Evolutionary conservation across 2,113 vertebrate genomes (phyloP).

Genomic region (Etheostoma cragini): DNA sequence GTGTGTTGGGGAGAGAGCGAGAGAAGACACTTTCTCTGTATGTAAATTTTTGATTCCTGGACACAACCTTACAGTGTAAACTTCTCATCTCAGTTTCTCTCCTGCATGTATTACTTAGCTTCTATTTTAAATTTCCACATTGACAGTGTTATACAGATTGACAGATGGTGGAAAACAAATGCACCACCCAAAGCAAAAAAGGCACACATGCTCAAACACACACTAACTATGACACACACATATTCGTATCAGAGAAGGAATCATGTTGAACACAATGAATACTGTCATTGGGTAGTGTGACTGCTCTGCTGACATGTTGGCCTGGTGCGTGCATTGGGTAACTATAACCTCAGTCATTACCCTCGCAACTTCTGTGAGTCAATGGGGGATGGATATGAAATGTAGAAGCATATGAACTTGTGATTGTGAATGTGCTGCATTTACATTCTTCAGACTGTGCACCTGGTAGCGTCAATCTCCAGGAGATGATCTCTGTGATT

Average conservation of each 20-base stretch:
- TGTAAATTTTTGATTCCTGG: slow-evolving; percentile 30
- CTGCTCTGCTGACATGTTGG: slow-evolving; percentile 3
- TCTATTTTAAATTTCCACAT: slow-evolving; percentile 47
- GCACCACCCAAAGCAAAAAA: slow-evolving; percentile 31
- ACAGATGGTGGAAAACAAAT: slow-evolving; percentile 41
- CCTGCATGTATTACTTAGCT: slow-evolving; percentile 1
- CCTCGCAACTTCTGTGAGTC: slow-evolving; percentile 22
- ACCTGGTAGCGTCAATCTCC: slow-evolving; percentile 58
- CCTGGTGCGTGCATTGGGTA: slow-evolving; percentile 1
- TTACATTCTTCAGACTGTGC: slow-evolving; percentile 5
- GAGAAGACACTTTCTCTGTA: not conserved
- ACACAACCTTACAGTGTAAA: not conserved
- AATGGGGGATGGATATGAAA: slow-evolving; percentile 12
- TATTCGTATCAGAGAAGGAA: not conserved
- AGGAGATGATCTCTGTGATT: slow-evolving; percentile 28
- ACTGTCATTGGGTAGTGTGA: slow-evolving; percentile 9
- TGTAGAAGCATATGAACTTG: not conserved
- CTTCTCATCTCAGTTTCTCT: slow-evolving; percentile 22
- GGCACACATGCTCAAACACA: slow-evolving; percentile 7
- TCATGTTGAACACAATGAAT: not conserved
- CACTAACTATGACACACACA: slow-evolving; percentile 5
- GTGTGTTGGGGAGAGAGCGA: not conserved
- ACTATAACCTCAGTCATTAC: slow-evolving; percentile 13
- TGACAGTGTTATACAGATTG: not conserved
- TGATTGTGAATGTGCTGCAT: slow-evolving; percentile 17